These are phyloP conservation scores for Novumbra hubbsi DNA, from an alignment of 2,797 vertebrate species.

Conservation along the genomic window DNA sequence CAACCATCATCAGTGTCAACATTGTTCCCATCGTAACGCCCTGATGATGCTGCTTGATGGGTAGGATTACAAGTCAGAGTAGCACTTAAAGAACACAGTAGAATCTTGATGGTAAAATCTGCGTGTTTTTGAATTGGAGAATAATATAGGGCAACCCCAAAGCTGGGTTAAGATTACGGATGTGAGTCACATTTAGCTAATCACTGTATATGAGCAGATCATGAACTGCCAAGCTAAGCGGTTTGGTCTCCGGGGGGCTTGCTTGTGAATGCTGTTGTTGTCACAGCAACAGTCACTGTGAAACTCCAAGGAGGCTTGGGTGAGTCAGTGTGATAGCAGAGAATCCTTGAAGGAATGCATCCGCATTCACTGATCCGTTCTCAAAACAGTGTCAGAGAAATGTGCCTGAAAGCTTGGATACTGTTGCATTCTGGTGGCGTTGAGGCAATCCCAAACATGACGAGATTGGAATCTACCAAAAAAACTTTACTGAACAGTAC, in stretches of 20 bases:
- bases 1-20: not conserved
- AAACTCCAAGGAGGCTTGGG: slow-evolving; percentile 26
- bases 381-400: not conserved
- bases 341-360: slow-evolving; percentile 2
- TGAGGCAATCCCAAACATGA: too few relatives aligned
- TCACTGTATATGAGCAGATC: not conserved
- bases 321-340: slow-evolving; percentile 15
- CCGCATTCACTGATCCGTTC: too few relatives aligned
- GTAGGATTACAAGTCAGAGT: not conserved
- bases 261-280: not conserved
- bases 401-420: not conserved
- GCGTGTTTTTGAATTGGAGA: not conserved
- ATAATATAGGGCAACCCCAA: not conserved
- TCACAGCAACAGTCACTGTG: slow-evolving; percentile 2
- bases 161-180: not conserved
- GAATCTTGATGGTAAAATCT: not conserved
- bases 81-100: not conserved
- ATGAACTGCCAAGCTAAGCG: not conserved
- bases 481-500: not conserved
- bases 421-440: not conserved
- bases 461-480: not conserved
- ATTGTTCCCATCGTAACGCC: not conserved
- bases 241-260: not conserved
- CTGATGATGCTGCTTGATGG: not conserved
- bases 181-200: not conserved